These are phyloP conservation scores for Tenthredo livida DNA, from an alignment of 2,888 invertebrate species.

Conservation along the genomic window DNA sequence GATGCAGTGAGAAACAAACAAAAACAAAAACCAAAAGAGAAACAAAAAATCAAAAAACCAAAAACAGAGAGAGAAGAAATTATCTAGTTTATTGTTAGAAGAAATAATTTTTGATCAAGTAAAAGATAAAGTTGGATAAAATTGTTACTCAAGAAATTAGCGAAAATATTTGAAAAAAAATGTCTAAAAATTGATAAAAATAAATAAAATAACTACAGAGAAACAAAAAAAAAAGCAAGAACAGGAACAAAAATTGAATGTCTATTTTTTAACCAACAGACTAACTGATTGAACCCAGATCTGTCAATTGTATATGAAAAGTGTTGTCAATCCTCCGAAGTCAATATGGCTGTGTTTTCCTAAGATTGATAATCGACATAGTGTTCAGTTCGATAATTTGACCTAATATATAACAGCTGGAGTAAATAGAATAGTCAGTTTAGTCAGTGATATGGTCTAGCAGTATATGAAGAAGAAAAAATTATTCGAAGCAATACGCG, in stretches of 20 bases:
- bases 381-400: conserved; percentile 64
- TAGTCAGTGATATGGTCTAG: conserved; percentile 23
- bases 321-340: conserved; percentile 62
- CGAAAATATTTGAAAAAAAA: background rate
- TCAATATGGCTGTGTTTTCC: conserved; percentile 67
- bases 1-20: conserved; percentile 51
- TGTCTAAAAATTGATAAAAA: background rate
- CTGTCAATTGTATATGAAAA: conserved; percentile 62
- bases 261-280: conserved; percentile 48
- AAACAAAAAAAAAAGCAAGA: background rate
- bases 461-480: background rate
- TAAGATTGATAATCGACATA: conserved; percentile 69
- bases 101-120: conserved; percentile 52
- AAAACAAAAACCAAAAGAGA: conserved; percentile 53
- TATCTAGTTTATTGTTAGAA: conserved; percentile 7
- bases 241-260: conserved; percentile 40
- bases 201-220: background rate
- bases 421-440: conserved; percentile 3
- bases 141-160: no score
- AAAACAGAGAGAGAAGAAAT: conserved; percentile 53
- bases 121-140: background rate
- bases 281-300: conserved; percentile 17
- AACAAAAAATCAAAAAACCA: conserved; percentile 16
- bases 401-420: background rate
- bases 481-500: conserved; percentile 19